Evolutionary conservation across 2,888 invertebrate species (phyloP), one percentile per base, ranked within the genome.

Genomic region (Eurois occulta): DNA sequence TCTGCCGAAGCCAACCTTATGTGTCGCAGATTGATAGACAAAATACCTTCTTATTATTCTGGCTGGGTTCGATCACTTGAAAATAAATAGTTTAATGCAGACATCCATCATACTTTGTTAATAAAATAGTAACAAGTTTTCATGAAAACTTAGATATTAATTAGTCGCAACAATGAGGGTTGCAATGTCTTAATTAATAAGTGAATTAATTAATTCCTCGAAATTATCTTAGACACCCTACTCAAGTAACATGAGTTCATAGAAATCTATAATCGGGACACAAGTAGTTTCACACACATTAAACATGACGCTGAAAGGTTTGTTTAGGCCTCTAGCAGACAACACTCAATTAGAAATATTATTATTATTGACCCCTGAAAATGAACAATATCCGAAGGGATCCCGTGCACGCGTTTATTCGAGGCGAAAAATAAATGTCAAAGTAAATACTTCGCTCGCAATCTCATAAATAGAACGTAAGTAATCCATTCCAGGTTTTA

Each of bases 311-410:
- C 18, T 38, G 18, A 24, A 41, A 16, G 1, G 18, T n/a, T 62
- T 62, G 24, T 16, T 73, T 28, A 24, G 24, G 28, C 6, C 18
- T 24, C 1, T 32, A 18, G 35, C 13, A 72, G 7, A 41, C 41
- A n/a, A 41, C n/a, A 32, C 60, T 32, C n/a, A 18, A 60, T 60
- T 60, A 60, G 58, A 60, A 60, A 60, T 60, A 60, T 55, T 64
- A 5, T 21, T 35, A 6, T 21, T 43, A 24, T 67, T 46, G 24
- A 5, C 24, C 24, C 46, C 2, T 28, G 55, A 55, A 55, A 55
- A n/a, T n/a, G 11, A 1, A 55, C 11, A n/a, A n/a, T n/a, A n/a
- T 11, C n/a, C n/a, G 4, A 55, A n/a, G 11, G 55, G n/a, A 11
- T 52, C 52, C 10, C 2, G n/a, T 55, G n/a, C 55, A 13, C 11